Conservation (phyloP, 53 echinoderm and acorn worm species). For the Mesocentrotus franciscanus region DNA sequence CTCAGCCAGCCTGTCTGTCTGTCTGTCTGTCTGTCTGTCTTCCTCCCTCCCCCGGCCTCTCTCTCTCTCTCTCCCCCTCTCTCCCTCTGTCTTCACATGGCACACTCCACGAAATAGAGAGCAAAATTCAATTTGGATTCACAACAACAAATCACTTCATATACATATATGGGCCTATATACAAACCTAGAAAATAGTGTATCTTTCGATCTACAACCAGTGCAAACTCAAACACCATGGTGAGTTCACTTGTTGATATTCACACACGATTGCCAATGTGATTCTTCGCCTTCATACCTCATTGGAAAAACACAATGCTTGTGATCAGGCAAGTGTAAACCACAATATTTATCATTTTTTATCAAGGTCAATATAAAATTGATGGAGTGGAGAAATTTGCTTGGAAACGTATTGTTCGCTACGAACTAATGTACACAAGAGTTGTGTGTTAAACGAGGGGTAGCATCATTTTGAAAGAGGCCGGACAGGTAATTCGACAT, state of each 20-base stretch:
- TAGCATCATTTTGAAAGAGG: not conserved
- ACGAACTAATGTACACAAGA: not conserved
- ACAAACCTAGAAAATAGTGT: not conserved
- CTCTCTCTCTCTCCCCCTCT: not conserved
- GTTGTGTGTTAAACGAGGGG: not conserved
- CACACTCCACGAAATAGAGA: not conserved
- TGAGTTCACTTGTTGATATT: not conserved
- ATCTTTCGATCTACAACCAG: not conserved
- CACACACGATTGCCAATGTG: not conserved
- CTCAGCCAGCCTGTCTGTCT: not conserved
- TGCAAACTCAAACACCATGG: not conserved
- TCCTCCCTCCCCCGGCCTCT: not conserved
- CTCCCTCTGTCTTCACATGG: not conserved
- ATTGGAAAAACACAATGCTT: not conserved
- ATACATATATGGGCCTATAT: not conserved
- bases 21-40: not conserved
- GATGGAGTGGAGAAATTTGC: not conserved
- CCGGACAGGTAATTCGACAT: no score
- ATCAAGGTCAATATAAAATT: not conserved
- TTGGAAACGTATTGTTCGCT: not conserved
- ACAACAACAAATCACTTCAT: not conserved
- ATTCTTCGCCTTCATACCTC: conserved; percentile 25
- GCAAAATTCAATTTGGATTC: not conserved
- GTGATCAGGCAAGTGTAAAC: not conserved
- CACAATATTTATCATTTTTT: conserved; percentile 43